These are phyloP conservation scores for Ictidomys tridecemlineatus DNA, from an alignment of 2,113 vertebrate species.

Conservation along the genomic window DNA sequence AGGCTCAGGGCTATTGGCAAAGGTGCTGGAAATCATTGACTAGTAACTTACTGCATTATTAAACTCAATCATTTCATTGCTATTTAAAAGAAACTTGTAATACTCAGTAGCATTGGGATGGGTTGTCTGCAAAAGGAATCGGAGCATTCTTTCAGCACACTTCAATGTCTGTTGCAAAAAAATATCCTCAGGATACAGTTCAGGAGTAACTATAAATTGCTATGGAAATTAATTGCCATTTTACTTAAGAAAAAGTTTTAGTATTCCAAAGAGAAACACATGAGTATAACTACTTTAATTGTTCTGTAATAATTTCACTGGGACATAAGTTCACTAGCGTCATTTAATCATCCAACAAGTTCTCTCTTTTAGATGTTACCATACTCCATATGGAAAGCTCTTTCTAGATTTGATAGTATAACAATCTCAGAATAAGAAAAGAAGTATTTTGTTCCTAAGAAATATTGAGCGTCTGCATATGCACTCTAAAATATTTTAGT, in stretches of 20 bases:
- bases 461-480: not conserved
- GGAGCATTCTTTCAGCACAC: not conserved
- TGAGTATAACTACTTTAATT: not conserved
- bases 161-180: not conserved
- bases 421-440: not conserved
- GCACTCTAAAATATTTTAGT: not conserved
- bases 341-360: not conserved
- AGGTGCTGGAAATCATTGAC: not conserved
- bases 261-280: not conserved
- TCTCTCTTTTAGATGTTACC: not conserved
- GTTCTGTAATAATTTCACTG: not conserved
- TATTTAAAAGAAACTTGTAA: not conserved
- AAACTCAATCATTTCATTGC: not conserved
- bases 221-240: not conserved
- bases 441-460: not conserved
- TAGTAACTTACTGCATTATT: not conserved
- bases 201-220: not conserved
- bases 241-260: not conserved
- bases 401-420: not conserved
- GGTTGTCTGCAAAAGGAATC: not conserved
- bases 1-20: not conserved
- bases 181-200: not conserved
- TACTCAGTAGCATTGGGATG: not conserved
- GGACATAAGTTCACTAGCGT: not conserved
- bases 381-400: not conserved